Base-by-base conservation (phyloP, 1,140 invertebrate genomes). In the Drosophila tsacasi region DNA sequence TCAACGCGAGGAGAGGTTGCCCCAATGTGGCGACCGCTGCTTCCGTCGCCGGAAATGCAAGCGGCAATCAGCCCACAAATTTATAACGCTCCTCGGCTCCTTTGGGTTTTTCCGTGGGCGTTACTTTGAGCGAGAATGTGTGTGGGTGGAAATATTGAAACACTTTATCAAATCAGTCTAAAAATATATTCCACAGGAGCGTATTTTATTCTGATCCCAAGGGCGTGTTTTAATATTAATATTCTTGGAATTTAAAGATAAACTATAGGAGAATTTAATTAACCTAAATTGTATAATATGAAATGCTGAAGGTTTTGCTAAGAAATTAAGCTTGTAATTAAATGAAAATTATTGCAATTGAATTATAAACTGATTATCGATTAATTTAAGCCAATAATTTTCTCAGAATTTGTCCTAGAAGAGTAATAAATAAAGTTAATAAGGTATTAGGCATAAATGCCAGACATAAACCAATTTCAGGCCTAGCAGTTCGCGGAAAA, bases 1-100 rank as follows among this genome's bases (percentile, higher is more conserved):
- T 23, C 54, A 77, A 66, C 46, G 54, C 21, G 35, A 37, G 19
- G 35, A 57, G 21, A 23, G 54, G 35, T 39, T 55, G 52, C 32
- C 9, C 32, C 52, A 17, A 13, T 23, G 76, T 66, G 57, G 62
- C 75, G 62, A 63, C 46, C 72, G 35, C 49, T 55, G 35, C 49
- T 60, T 77, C 49, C 72, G 61, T 55, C 21, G 58, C 63, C 67
- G 80, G 84, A 87, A 87, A 81, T 87, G 81, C 81, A 87, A 83
- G 77, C 83, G 80, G 57, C 83, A 87, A 80, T 80, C 83, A 87
- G 80, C 61, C 76, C 65, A 73, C 64, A 80, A 82, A 83, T 74
- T 83, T 86, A 74, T 79, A 82, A 66, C 58, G 73, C 39, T 52
- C 47, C 52, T 12, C 63, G 52, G 39, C 13, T 27, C 32, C 63